phyloP scores from a whole-genome alignment of 2,113 vertebrate species.

The Zosterops hypoxanthus region DNA sequence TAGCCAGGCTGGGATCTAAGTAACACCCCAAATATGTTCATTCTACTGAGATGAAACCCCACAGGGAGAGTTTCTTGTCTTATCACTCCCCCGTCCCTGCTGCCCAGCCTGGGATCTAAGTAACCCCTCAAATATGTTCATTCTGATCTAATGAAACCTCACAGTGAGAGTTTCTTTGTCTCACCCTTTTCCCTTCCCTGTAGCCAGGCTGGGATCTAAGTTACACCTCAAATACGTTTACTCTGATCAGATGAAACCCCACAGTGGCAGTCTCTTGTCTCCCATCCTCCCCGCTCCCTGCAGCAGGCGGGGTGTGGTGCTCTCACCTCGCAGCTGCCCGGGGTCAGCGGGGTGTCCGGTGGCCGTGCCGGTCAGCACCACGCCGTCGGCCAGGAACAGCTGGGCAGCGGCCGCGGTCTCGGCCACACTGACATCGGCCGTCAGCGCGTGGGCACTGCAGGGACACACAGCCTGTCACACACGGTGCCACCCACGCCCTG shows the following conservation, averaged over 20 bases:
- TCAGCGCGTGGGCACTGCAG: constrained; percentile 82
- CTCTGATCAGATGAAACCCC: background rate
- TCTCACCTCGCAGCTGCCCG: constrained; percentile 77
- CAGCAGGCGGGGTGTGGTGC: accelerated
- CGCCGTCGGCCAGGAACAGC: constrained; percentile 86
- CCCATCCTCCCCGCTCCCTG: background rate
- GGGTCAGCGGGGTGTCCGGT: constrained; percentile 79
- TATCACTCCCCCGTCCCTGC: background rate
- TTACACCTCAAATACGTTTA: background rate
- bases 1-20: background rate
- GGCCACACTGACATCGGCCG: constrained; percentile 77
- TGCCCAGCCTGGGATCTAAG: too few species aligned
- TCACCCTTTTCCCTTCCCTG: too few species aligned
- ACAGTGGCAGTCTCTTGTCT: background rate
- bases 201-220: too few species aligned
- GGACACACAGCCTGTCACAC: background rate
- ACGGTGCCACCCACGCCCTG: accelerated
- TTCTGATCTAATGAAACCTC: too few species aligned
- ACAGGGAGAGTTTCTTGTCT: background rate
- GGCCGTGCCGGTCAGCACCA: constrained; percentile 82
- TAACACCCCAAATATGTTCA: background rate
- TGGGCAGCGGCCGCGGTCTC: constrained; percentile 81
- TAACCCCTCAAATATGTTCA: too few species aligned
- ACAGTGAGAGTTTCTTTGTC: too few species aligned
- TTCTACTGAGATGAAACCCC: background rate